Conservation (phyloP, 2,113 vertebrate genomes). For the Stigmatopora nigra region DNA sequence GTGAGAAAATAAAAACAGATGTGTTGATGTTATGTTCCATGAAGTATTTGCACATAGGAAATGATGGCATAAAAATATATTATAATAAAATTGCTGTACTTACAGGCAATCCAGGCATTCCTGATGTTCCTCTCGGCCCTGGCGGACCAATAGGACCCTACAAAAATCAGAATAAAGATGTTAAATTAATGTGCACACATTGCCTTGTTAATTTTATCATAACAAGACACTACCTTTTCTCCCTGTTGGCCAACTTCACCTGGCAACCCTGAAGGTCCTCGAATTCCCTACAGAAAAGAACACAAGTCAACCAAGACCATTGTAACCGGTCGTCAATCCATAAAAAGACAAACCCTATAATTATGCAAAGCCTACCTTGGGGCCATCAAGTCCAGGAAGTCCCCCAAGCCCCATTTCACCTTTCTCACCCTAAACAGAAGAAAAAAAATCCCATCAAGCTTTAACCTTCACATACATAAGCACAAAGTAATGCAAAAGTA, state of each 20-base stretch:
- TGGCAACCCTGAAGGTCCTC: constrained; percentile 60
- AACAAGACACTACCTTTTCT: constrained; percentile 67
- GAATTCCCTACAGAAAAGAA: constrained; percentile 66
- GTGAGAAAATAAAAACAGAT: background rate
- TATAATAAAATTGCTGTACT: constrained; percentile 31
- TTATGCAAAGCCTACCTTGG: constrained; percentile 63
- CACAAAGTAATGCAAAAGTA: background rate
- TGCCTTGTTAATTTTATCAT: background rate
- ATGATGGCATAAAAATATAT: background rate
- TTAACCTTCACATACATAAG: background rate
- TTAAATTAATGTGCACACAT: background rate
- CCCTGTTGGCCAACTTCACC: constrained; percentile 72
- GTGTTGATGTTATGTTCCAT: background rate
- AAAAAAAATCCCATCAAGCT: background rate
- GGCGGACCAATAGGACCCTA: constrained; percentile 72
- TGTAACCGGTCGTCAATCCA: background rate
- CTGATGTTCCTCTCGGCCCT: constrained; percentile 63
- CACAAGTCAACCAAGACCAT: background rate
- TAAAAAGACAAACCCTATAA: background rate
- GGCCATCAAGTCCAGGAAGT: constrained; percentile 67
- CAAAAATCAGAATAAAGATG: background rate
- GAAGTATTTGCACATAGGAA: background rate
- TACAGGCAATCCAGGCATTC: constrained; percentile 73
- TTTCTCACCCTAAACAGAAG: constrained; percentile 74
- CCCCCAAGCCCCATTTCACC: constrained; percentile 72